Base-by-base conservation (phyloP, 2,888 invertebrate genomes). In the Orchesellides sinensis region DNA sequence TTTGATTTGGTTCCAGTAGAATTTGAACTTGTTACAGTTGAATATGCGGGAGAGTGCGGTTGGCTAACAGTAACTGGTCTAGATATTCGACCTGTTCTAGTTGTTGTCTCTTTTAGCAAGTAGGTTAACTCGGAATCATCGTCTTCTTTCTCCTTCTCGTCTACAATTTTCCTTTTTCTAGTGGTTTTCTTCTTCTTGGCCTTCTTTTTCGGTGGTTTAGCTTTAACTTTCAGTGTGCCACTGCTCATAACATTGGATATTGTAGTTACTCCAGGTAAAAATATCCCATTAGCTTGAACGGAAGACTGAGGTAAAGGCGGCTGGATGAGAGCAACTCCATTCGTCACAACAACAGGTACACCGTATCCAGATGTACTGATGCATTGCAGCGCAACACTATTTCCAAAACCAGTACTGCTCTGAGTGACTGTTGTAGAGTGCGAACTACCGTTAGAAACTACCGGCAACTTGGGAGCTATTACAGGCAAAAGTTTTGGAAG, bases 91-190 rank as follows among this genome's bases (percentile, higher is more conserved):
- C 85, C 87, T 27, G 74, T 40, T 40, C 85, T 75, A 10, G 88
- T 88, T n/a, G 84, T 85, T 0, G 85, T 10, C 23, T 85, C 85
- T 49, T 85, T 88, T 32, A 73, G 65, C 8, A 86, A 77, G 65
- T 69, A 84, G 2, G 84, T 49, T n/a, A 83, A 40, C 23, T 84
- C 83, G 4, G 69, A 54, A 25, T 83, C 87, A 12, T 87, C 85
- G 12, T 81, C 81, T 12, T 77, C 84, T 72, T 80, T 84, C 19
- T 80, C 83, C 61, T 80, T 69, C 19, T 68, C 72, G 23, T 79
- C 78, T 3, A 10, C 29, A 5, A 25, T 49, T n/a, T 29, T 19
- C 0, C 17, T 21, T 54, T 72, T 79, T n/a, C n/a, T n/a, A n/a
- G n/a, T n/a, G n/a, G 49, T 49, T 19, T n/a, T 35, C 17, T 70